A percentile compares a stretch with the other conserved stretches of the same genome.
Conservation (phyloP, 2,797 vertebrate genomes). For the Microctenopoma lineatum region DNA sequence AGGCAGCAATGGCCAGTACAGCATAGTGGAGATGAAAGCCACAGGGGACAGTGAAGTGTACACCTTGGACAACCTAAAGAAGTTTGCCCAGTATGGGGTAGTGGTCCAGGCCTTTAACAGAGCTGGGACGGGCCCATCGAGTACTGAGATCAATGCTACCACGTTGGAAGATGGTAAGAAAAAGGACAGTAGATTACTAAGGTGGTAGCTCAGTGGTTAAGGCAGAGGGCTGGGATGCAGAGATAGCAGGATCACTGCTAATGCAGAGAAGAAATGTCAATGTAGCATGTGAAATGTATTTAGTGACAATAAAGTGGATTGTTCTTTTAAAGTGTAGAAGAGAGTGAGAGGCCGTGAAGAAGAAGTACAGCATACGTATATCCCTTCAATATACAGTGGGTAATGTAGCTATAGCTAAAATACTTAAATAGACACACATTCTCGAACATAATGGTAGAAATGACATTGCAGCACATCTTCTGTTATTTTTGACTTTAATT, state of each 20-base stretch:
- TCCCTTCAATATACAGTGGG: constrained; percentile 13
- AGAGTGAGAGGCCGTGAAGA: not conserved
- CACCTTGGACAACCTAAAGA: constrained; percentile 97
- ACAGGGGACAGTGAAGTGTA: constrained; percentile 97
- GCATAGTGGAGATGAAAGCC: constrained; percentile 98
- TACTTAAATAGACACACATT: constrained; percentile 17
- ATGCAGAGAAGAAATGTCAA: too few relatives aligned
- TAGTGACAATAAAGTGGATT: too few relatives aligned
- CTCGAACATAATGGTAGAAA: constrained; percentile 55
- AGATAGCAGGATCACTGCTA: too few relatives aligned
- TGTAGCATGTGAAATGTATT: too few relatives aligned
- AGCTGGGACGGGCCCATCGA: constrained; percentile 95
- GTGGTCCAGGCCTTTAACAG: constrained; percentile 98
- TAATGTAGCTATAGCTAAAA: constrained; percentile 26
- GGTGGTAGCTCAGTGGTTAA: too few relatives aligned
- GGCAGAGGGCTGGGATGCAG: too few relatives aligned
- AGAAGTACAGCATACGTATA: not conserved
- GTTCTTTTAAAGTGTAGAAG: not conserved
- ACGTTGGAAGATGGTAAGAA: constrained; percentile 93
- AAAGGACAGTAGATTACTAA: not conserved
- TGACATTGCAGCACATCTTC: constrained; percentile 67
- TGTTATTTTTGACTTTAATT: constrained; percentile 74
- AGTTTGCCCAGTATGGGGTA: constrained; percentile 96
- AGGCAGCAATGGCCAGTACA: constrained; percentile 97
- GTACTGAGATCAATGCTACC: constrained; percentile 98